Conservation (phyloP, 2,888 invertebrate species). For the Apamea epomidion region DNA sequence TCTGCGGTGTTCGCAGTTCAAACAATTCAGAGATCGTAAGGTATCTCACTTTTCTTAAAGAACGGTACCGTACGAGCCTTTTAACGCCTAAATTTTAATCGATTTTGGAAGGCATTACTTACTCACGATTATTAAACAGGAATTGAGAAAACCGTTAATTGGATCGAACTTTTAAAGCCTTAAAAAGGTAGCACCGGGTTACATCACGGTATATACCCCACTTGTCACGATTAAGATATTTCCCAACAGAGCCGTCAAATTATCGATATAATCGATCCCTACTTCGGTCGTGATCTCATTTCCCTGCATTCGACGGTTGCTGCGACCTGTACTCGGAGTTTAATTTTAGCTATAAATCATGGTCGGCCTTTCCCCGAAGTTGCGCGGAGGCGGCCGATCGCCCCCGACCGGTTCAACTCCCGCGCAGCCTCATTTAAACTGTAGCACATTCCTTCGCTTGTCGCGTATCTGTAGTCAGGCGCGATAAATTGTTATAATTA, state of each 20-base stretch:
- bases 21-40: conserved; percentile 46
- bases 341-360: conserved; percentile 89
- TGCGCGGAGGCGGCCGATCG: conserved; percentile 81
- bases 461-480: conserved; percentile 79
- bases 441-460: conserved; percentile 88
- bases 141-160: conserved; percentile 60
- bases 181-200: conserved; percentile 56
- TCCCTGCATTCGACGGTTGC: conserved; percentile 67
- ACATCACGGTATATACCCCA: conserved; percentile 58
- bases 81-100: conserved; percentile 50
- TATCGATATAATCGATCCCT: conserved; percentile 71
- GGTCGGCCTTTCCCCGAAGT: conserved; percentile 89
- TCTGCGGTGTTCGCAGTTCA: conserved; percentile 38
- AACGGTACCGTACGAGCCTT: conserved; percentile 8
- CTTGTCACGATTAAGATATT: conserved; percentile 73
- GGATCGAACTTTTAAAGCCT: conserved; percentile 58
- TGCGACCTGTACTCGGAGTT: conserved; percentile 74
- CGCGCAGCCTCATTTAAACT: conserved; percentile 90
- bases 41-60: conserved; percentile 41
- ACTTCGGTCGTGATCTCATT: conserved; percentile 72
- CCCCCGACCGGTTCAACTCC: conserved; percentile 86
- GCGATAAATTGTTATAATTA: conserved; percentile 60
- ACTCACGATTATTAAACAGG: conserved; percentile 46
- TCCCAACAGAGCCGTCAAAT: conserved; percentile 69
- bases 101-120: conserved; percentile 46